Evolutionary conservation across 1,140 invertebrate species (phyloP).

Genomic region (Tribolium madens): DNA sequence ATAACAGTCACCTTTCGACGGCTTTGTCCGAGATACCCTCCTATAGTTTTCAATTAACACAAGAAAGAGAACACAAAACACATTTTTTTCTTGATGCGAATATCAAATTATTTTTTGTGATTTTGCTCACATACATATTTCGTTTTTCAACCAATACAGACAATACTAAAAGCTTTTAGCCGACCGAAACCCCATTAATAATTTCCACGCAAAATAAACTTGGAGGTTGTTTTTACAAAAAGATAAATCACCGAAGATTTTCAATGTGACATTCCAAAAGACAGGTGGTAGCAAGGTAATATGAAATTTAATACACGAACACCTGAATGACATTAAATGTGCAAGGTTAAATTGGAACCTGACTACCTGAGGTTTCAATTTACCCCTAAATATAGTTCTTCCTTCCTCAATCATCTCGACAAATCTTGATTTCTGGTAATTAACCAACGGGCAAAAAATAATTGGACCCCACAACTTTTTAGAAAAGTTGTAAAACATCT

Average conservation of each 20-base stretch:
- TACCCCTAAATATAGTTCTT: background rate
- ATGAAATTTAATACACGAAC: slow-evolving; percentile 11
- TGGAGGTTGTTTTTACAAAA: background rate
- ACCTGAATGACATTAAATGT: slow-evolving; percentile 5
- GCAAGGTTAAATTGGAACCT: slow-evolving; percentile 1
- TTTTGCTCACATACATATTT: no score
- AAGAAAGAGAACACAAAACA: background rate
- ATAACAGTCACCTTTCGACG: background rate
- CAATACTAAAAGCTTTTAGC: background rate
- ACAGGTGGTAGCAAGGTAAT: slow-evolving; percentile 1
- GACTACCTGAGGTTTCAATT: background rate
- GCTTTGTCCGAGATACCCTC: background rate
- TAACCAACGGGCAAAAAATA: background rate
- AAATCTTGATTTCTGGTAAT: background rate
- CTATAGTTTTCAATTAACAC: background rate
- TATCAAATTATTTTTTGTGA: no score
- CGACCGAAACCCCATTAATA: no score
- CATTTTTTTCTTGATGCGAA: no score
- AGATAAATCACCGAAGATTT: background rate
- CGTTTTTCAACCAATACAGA: background rate
- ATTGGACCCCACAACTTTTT: background rate
- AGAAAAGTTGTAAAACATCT: background rate
- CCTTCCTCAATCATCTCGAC: background rate
- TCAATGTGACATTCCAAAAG: background rate
- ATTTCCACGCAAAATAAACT: no score